Evolutionary conservation across 2,888 invertebrate genomes (phyloP), one percentile per base, ranked within the genome.

Genomic region (Tiliacea citrago): DNA sequence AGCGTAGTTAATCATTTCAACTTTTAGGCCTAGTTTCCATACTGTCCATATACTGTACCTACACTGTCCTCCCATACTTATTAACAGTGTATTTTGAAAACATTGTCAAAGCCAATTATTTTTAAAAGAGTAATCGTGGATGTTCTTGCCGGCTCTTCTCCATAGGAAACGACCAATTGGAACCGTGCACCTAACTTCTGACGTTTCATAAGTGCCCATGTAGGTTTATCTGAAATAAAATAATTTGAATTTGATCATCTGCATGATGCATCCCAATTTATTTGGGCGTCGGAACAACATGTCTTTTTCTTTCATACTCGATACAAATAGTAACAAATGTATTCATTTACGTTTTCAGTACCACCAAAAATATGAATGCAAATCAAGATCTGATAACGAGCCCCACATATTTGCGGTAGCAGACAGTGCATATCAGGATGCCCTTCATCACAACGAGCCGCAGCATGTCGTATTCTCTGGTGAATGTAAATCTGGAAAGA

Each of bases 401-500:
- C 99, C 99, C 0, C 99, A 99, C 90, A 98, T 99, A 86, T 99
- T 98, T 92, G 97, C 98, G 6, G 98, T 99, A 39, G 99, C 98
- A 16, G 99, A 99, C 91, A 97, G 98, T 79, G 98, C 99, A 53
- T 99, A 98, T 92, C 99, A 99, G 96, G 98, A 99, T 90, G 98
- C 98, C 94, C 94, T 99, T 85, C 99, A 99, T 92, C 98, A 99
- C 92, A 97, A 98, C 86, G 97, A 98, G 86, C 97, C 98, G 4
- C 99, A 99, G 93, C 98, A 98, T 92, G 98, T 99, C 77, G 97
- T 99, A 9, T 97, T 99, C 85, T 98, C 98, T 60, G 99, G 99
- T 2, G 99, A 99, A 96, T 98, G 98, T 85, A 98, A 98, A 90
- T 98, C 99, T 0, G 99, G 99, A 2, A 99, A 99, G 96, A 98